phyloP scores from a whole-genome alignment of 2,888 invertebrate genomes.

The Anticlea derivata region DNA sequence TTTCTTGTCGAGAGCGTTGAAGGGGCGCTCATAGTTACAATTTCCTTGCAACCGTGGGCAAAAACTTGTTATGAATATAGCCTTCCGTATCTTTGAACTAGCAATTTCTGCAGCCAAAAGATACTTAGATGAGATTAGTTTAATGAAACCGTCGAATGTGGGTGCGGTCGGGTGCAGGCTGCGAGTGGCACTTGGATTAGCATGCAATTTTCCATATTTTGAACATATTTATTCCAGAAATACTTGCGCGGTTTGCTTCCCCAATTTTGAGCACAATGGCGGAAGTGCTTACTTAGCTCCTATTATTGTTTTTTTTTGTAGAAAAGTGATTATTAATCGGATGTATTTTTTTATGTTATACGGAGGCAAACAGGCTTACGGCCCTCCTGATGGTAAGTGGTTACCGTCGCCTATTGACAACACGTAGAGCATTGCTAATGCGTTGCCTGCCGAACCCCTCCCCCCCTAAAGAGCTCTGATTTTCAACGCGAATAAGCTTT shows the following conservation, averaged over 20 bases:
- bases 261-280: constrained; percentile 14
- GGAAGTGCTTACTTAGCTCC: background rate
- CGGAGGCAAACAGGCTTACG: too few relatives aligned
- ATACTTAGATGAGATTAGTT: constrained; percentile 59
- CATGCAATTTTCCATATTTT: constrained; percentile 71
- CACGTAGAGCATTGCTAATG: too few relatives aligned
- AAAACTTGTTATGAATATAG: constrained; percentile 29
- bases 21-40: constrained; percentile 16
- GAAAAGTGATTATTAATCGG: too few relatives aligned
- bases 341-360: too few relatives aligned
- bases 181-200: constrained; percentile 65
- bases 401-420: too few relatives aligned
- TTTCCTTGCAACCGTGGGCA: constrained; percentile 22
- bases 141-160: constrained; percentile 55
- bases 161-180: constrained; percentile 38
- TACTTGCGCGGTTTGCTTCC: constrained; percentile 27
- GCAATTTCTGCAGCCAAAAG: constrained; percentile 47
- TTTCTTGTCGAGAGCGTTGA: constrained; percentile 7
- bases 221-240: constrained; percentile 55
- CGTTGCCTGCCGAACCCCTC: too few relatives aligned
- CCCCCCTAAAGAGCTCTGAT: too few relatives aligned
- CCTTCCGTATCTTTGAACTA: constrained; percentile 42
- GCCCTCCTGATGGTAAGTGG: too few relatives aligned
- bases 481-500: too few relatives aligned
- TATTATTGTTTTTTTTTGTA: background rate